These are phyloP conservation scores for Platanista minor DNA, from an alignment of 2,113 vertebrate genomes.

Conservation along the genomic window DNA sequence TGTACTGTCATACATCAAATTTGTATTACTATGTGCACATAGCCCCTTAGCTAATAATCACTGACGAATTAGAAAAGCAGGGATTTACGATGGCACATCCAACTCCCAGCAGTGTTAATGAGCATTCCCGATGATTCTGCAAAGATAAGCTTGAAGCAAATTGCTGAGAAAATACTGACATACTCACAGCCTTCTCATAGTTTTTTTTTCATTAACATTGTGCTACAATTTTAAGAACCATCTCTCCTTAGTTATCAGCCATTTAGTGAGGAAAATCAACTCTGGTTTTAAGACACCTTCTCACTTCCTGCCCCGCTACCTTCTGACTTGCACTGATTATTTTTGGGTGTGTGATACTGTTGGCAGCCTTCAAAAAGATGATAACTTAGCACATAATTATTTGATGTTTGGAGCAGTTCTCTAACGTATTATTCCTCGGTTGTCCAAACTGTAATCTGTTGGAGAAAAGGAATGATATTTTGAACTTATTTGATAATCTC, in stretches of 20 bases:
- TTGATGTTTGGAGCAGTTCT: background rate
- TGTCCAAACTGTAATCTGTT: background rate
- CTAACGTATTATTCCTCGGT: background rate
- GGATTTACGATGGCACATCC: accelerated
- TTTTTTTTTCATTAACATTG: background rate
- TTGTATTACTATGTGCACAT: accelerated
- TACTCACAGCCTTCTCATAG: accelerated
- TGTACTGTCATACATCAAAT: accelerated
- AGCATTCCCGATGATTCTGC: accelerated
- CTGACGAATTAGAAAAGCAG: no score
- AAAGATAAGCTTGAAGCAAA: background rate
- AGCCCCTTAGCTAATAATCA: background rate
- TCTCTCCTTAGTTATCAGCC: background rate
- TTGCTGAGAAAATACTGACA: background rate
- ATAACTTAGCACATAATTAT: background rate
- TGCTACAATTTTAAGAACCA: background rate
- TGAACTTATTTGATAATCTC: background rate
- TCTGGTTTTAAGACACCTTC: background rate
- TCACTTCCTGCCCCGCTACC: background rate
- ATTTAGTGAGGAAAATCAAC: background rate
- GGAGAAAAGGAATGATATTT: background rate
- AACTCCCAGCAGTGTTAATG: background rate
- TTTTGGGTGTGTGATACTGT: background rate
- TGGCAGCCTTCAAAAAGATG: background rate
- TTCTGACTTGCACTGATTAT: background rate